Conservation (phyloP, 2,888 invertebrate genomes). For the Xanthorhoe spadicearia region DNA sequence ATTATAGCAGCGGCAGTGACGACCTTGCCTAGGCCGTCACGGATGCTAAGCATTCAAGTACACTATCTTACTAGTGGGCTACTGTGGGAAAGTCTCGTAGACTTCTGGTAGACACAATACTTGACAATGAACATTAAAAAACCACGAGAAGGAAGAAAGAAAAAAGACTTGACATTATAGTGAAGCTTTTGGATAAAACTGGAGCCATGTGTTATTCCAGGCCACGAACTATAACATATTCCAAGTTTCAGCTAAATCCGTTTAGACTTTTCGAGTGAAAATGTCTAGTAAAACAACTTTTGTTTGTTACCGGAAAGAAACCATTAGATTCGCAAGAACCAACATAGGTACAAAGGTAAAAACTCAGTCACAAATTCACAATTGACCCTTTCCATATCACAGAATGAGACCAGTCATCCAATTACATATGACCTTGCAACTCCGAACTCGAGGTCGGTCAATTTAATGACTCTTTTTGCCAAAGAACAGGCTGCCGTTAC, state of each 20-base stretch:
- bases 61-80: conserved; percentile 25
- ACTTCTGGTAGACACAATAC: conserved; percentile 11
- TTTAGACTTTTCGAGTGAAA: no score
- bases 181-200: no score
- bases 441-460: conserved; percentile 23
- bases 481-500: conserved; percentile 14
- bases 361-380: conserved; percentile 6
- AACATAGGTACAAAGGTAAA: neutral
- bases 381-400: conserved; percentile 13
- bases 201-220: no score
- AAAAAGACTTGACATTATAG: neutral
- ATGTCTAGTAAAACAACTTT: no score
- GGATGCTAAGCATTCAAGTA: conserved; percentile 39
- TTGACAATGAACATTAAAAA: neutral
- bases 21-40: conserved; percentile 56
- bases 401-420: conserved; percentile 23
- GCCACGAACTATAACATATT: no score
- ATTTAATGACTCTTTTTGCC: conserved; percentile 19
- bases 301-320: no score
- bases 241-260: no score
- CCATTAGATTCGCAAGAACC: neutral
- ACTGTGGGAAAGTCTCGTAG: conserved; percentile 29
- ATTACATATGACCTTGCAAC: conserved; percentile 30
- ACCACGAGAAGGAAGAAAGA: neutral
- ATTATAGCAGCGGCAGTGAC: conserved; percentile 34